Percentiles rank a stretch among this genome's conserved stretches.
Conservation (phyloP, 2,888 invertebrate genomes). For the Omphaloscelis lunosa region DNA sequence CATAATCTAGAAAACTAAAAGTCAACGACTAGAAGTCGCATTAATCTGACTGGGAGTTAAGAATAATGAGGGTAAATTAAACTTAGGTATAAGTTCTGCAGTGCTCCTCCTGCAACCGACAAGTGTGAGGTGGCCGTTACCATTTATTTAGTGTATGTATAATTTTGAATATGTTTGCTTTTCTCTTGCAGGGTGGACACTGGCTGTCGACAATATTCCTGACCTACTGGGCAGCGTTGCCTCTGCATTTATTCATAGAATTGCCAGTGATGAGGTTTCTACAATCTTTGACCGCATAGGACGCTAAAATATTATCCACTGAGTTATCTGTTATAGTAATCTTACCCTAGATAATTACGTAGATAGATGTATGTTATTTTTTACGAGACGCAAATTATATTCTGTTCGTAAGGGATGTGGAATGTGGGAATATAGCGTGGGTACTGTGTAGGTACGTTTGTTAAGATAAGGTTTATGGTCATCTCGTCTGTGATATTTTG, state of each 20-base stretch:
- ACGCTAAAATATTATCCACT: background rate
- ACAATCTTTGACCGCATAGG: constrained; percentile 55
- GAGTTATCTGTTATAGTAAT: background rate
- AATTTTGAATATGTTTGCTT: background rate
- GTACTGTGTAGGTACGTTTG: background rate
- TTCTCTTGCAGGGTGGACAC: constrained; percentile 72
- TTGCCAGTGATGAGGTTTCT: constrained; percentile 74
- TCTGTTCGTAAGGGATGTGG: background rate
- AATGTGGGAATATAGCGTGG: background rate
- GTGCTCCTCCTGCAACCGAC: background rate
- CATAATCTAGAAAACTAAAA: background rate
- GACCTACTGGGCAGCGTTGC: constrained; percentile 73
- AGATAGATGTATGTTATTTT: background rate
- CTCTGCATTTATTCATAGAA: constrained; percentile 75
- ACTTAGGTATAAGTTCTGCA: background rate
- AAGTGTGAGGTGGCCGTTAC: background rate
- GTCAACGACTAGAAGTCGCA: background rate
- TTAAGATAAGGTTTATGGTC: background rate
- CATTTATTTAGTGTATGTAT: background rate
- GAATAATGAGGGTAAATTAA: background rate
- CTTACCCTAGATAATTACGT: background rate
- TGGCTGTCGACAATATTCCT: constrained; percentile 71
- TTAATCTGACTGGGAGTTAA: background rate
- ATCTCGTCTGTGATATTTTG: constrained; percentile 51
- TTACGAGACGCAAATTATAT: background rate